Evolutionary conservation across 2,113 vertebrate genomes (phyloP).

Genomic region (Motacilla alba): DNA sequence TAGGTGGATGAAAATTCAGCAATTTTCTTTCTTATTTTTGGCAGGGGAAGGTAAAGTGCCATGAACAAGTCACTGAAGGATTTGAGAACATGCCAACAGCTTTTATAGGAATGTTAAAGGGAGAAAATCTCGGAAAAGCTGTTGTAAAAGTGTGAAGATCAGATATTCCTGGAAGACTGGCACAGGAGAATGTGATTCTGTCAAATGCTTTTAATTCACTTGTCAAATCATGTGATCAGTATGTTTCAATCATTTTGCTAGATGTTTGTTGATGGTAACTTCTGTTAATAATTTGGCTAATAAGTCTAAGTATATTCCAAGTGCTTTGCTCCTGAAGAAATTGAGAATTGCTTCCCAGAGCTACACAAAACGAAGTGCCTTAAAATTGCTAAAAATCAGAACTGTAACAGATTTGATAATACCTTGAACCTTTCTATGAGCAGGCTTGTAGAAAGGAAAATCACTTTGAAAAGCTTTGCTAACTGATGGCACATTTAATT

Average conservation of each 20-base stretch:
- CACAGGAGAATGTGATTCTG: neutral
- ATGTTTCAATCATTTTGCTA: neutral
- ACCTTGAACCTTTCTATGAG: neutral
- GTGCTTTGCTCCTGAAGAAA: neutral
- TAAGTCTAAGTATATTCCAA: neutral
- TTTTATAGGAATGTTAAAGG: conserved; percentile 85
- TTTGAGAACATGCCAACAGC: conserved; percentile 88
- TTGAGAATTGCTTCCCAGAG: neutral
- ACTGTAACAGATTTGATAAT: neutral
- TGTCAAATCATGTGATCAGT: neutral
- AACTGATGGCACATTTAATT: neutral
- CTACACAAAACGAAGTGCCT: neutral
- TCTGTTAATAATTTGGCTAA: neutral
- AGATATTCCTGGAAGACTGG: neutral
- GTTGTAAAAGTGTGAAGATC: conserved; percentile 75
- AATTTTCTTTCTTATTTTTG: neutral
- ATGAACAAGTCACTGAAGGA: conserved; percentile 79
- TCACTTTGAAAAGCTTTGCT: neutral
- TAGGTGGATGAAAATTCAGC: neutral
- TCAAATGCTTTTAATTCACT: neutral
- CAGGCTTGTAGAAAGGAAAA: neutral
- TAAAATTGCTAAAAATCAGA: neutral
- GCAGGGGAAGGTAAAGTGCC: conserved; percentile 82
- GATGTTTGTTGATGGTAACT: neutral
- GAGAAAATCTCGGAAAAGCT: conserved; percentile 86